Percentiles rank a stretch among this genome's conserved stretches.
Evolutionary conservation across 2,797 vertebrate species (phyloP).

Genomic region (Spondyliosoma cantharus): DNA sequence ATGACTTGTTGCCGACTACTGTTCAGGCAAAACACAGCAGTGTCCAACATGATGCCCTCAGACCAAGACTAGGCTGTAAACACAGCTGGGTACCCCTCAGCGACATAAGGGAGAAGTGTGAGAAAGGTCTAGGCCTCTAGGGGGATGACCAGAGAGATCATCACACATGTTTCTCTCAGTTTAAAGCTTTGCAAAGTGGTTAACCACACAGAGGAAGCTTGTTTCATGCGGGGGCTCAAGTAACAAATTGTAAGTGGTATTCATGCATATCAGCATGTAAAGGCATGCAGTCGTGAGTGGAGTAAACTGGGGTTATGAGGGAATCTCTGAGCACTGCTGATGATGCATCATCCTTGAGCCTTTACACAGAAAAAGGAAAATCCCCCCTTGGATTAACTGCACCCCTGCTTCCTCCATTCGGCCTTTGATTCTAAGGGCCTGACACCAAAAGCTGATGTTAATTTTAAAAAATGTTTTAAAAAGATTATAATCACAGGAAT

Average conservation of each 20-base stretch:
- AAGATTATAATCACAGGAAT: constrained; percentile 22
- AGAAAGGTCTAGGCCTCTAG: constrained; percentile 9
- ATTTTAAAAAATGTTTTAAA: not conserved
- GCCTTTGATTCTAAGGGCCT: constrained; percentile 23
- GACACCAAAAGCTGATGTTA: constrained; percentile 12
- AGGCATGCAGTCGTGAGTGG: constrained; percentile 72
- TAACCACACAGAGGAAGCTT: constrained; percentile 24
- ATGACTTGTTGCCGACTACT: constrained; percentile 19
- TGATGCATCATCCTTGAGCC: constrained; percentile 78
- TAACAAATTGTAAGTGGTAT: constrained; percentile 51
- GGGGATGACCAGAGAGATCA: constrained; percentile 2
- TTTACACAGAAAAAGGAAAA: constrained; percentile 39
- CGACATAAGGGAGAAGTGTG: not conserved
- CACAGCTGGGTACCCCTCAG: constrained; percentile 16
- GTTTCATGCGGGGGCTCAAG: constrained; percentile 67
- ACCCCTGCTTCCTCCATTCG: not conserved
- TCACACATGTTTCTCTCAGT: constrained; percentile 1
- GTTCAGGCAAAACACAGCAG: constrained; percentile 56
- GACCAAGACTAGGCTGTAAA: constrained; percentile 7
- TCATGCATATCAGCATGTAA: constrained; percentile 71
- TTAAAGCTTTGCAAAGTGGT: constrained; percentile 26
- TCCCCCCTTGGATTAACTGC: not conserved
- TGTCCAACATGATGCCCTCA: constrained; percentile 14
- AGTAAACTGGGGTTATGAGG: constrained; percentile 43
- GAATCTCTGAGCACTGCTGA: constrained; percentile 59